Conservation (phyloP, 2,797 vertebrate genomes). For the Malurus splendens region DNA sequence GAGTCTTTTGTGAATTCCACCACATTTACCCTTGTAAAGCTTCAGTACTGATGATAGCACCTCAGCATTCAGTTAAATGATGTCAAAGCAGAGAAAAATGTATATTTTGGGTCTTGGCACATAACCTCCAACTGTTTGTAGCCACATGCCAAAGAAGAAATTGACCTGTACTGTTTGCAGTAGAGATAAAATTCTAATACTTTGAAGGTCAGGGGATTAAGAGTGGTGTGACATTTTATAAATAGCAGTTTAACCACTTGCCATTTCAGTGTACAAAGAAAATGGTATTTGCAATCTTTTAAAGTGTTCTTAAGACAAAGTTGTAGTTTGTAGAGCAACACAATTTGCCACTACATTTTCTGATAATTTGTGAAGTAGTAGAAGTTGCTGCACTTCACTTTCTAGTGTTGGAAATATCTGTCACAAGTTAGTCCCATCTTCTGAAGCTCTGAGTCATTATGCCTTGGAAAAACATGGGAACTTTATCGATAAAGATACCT, state of each 20-base stretch:
- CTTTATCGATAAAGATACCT: background rate
- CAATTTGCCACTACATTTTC: background rate
- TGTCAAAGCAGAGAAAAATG: background rate
- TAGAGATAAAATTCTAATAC: background rate
- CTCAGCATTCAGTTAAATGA: fast-evolving
- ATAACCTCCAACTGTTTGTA: background rate
- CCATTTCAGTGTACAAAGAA: background rate
- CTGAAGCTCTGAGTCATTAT: background rate
- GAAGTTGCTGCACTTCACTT: background rate
- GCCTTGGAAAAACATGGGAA: background rate
- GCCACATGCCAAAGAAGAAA: background rate
- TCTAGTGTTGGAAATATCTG: background rate
- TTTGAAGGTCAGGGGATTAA: background rate
- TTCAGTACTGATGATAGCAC: background rate
- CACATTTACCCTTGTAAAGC: background rate
- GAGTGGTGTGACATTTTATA: background rate
- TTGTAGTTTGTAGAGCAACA: background rate
- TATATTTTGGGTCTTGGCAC: background rate
- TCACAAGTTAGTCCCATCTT: background rate
- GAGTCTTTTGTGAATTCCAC: background rate
- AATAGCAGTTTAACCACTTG: background rate
- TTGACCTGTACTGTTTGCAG: background rate
- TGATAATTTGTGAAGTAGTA: background rate
- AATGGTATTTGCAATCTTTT: background rate
- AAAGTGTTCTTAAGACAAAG: background rate